Base-by-base conservation (phyloP, 2,888 invertebrate genomes). In the Ischnus inquisitorius region DNA sequence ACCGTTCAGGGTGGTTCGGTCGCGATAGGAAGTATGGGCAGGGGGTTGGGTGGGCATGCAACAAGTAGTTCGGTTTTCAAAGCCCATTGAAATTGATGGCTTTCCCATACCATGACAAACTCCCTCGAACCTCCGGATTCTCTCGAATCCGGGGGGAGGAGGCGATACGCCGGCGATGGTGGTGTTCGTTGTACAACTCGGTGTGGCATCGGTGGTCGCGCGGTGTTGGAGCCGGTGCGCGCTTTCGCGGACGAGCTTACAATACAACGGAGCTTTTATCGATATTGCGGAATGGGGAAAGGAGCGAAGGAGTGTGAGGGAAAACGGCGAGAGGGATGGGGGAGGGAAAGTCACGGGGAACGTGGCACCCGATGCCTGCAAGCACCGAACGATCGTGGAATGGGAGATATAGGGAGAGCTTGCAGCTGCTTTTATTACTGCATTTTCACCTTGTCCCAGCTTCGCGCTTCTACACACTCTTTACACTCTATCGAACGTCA, bases 41-140 rank as follows among this genome's bases (percentile, higher is more conserved):
- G n/a, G n/a, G n/a, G n/a, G n/a, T n/a, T n/a, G n/a, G 85, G 85
- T 78, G 84, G 85, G 88, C 89, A 92, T 92, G 93, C 93, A 93
- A 93, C 93, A 93, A 93, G 93, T 93, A 91, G 93, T 93, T 93
- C 92, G 93, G 93, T 93, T 93, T 93, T 93, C 93, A 93, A 93
- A 93, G 93, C 92, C 93, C 93, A 93, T 93, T 93, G 93, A 93
- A 93, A 93, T 93, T 93, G 93, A 93, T 93, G 93, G 93, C 93
- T 93, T 93, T 93, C 93, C 93, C 93, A 93, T 93, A 93, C 93
- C 93, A 91, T 91, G 90, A 88, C 89, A 88, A 87, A 90, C 87
- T 87, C 88, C 87, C 86, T 83, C 86, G 77, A 79, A 77, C 77
- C 88, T 89, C 88, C 88, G 84, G 85, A 78, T 84, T 86, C 85